These are phyloP conservation scores for Aselliscus stoliczkanus DNA, from an alignment of 2,797 vertebrate species.

Conservation along the genomic window DNA sequence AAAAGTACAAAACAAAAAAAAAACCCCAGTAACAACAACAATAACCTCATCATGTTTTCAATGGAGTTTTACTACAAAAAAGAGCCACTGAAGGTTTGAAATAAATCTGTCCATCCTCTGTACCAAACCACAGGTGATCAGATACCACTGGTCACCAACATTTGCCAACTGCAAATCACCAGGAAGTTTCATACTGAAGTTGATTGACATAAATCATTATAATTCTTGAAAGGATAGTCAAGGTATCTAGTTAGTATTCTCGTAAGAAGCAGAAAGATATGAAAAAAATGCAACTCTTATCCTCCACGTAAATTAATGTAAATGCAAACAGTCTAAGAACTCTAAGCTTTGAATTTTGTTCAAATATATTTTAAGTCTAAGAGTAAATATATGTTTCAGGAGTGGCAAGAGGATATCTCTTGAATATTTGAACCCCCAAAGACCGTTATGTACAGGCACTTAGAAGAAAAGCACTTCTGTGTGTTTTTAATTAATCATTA, in stretches of 20 bases:
- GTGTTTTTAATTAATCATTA: slow-evolving; percentile 78
- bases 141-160: not conserved
- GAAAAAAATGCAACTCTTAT: not conserved
- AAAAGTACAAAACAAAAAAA: not conserved
- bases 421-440: not conserved
- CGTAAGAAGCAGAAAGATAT: not conserved
- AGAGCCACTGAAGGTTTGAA: not conserved
- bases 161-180: slow-evolving; percentile 26
- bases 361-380: slow-evolving; percentile 65
- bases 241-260: not conserved
- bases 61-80: not conserved
- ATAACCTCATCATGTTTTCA: not conserved
- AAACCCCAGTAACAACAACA: not conserved
- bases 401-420: not conserved
- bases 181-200: not conserved
- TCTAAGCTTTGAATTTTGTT: slow-evolving; percentile 53
- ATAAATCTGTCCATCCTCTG: not conserved
- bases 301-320: slow-evolving; percentile 32
- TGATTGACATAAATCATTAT: not conserved
- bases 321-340: slow-evolving; percentile 47
- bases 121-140: not conserved
- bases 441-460: not conserved
- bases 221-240: not conserved
- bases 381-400: not conserved
- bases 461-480: slow-evolving; percentile 60